These are phyloP conservation scores for Cyphomyrmex costatus DNA, from an alignment of 1,140 invertebrate species.

Conservation along the genomic window DNA sequence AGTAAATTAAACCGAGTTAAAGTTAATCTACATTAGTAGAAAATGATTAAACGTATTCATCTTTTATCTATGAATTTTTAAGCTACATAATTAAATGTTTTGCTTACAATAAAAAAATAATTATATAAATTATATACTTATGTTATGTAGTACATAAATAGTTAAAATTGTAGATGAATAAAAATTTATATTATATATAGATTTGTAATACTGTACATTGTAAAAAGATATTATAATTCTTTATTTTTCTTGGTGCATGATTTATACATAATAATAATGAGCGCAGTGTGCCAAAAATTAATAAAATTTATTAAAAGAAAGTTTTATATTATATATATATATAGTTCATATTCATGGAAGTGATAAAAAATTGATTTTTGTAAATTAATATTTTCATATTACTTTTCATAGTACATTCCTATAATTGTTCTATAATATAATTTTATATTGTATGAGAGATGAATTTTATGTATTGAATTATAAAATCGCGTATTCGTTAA, in stretches of 20 bases:
- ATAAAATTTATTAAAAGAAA: constrained; percentile 17
- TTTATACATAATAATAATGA: constrained; percentile 20
- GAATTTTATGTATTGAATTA: constrained; percentile 15
- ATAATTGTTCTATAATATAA: constrained; percentile 37
- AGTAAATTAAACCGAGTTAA: no score
- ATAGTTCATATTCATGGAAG: background rate
- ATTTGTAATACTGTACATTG: background rate
- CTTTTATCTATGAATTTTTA: background rate
- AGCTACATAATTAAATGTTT: constrained; percentile 8
- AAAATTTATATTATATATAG: background rate
- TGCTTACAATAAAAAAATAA: background rate
- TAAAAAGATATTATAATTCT: background rate
- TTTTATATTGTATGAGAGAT: constrained; percentile 18
- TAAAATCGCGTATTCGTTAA: background rate
- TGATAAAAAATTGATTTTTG: constrained; percentile 29
- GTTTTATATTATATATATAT: no score
- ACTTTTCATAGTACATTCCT: constrained; percentile 1
- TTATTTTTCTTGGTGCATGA: no score
- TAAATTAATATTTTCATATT: background rate
- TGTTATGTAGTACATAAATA: background rate
- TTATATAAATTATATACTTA: background rate
- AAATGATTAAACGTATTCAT: background rate
- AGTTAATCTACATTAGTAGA: no score
- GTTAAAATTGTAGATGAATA: background rate
- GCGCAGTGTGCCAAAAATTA: background rate